These are phyloP conservation scores for Diorhabda elongata DNA, from an alignment of 1,140 invertebrate species.

Conservation along the genomic window DNA sequence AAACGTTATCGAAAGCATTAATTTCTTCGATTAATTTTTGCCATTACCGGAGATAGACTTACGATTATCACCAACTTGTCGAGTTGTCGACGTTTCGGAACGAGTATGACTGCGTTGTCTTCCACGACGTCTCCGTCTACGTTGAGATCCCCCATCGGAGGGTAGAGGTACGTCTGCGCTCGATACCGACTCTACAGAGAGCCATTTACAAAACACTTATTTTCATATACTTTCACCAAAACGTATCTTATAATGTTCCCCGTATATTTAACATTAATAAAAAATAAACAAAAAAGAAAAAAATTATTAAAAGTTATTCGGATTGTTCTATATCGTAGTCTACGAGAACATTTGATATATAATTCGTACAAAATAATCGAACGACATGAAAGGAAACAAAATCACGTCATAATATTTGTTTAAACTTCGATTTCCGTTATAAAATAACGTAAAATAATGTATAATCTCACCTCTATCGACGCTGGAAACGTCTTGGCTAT, in stretches of 20 bases:
- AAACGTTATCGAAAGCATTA: too few species aligned
- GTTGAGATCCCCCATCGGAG: conserved; percentile 48
- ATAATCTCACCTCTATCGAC: conserved; percentile 67
- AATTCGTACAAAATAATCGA: too few species aligned
- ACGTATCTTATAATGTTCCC: not conserved
- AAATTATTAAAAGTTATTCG: not conserved
- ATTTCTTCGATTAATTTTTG: too few species aligned
- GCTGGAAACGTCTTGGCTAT: conserved; percentile 73
- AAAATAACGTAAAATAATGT: conserved; percentile 22
- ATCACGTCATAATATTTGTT: too few species aligned
- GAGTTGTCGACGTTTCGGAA: conserved; percentile 4
- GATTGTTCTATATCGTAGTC: too few species aligned
- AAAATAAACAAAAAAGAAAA: not conserved
- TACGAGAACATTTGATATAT: too few species aligned
- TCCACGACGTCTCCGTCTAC: conserved; percentile 44
- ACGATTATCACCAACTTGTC: not conserved
- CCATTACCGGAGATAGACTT: not conserved
- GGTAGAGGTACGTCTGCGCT: conserved; percentile 57
- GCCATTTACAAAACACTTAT: not conserved
- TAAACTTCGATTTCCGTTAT: too few species aligned
- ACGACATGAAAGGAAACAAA: too few species aligned
- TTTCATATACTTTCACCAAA: not conserved
- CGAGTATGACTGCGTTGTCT: conserved; percentile 34
- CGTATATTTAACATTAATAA: conserved; percentile 4
- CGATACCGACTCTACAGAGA: conserved; percentile 54